Percentiles rank a stretch among this genome's conserved stretches.
phyloP scores from a whole-genome alignment of 1,140 invertebrate genomes.

The Eriosoma lanigerum region DNA sequence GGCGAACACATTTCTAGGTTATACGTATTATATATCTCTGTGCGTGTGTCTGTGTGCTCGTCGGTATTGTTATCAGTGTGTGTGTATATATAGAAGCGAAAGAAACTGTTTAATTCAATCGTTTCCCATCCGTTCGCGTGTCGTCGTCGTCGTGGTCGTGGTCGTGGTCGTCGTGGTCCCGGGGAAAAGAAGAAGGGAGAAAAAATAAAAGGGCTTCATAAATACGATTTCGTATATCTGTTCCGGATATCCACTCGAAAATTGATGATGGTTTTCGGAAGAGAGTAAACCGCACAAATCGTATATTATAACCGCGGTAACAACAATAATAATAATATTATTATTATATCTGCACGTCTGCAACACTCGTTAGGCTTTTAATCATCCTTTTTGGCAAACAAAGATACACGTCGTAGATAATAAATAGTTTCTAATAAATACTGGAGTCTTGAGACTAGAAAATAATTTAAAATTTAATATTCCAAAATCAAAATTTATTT shows the following conservation, averaged over 20 bases:
- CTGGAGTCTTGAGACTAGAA: no score
- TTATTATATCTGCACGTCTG: slow-evolving; percentile 12
- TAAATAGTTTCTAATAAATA: no score
- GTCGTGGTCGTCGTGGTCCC: no score
- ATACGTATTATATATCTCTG: no score
- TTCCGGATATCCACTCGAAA: slow-evolving; percentile 51
- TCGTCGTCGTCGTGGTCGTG: background rate
- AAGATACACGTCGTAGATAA: no score
- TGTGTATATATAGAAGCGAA: background rate
- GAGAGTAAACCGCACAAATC: background rate
- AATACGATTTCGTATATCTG: slow-evolving; percentile 44
- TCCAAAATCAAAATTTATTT: no score
- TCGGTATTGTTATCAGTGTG: background rate
- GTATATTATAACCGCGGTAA: background rate
- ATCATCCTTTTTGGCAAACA: background rate
- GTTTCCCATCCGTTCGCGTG: background rate
- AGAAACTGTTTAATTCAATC: slow-evolving; percentile 52
- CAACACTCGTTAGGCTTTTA: slow-evolving; percentile 44
- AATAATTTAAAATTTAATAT: no score
- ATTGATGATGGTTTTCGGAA: slow-evolving; percentile 32
- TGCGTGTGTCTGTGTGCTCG: no score
- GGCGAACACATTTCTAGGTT: background rate
- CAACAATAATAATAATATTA: slow-evolving; percentile 1
- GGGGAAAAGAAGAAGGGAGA: no score
- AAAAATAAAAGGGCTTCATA: slow-evolving; percentile 15